Evolutionary conservation across 2,113 vertebrate species (phyloP).

Genomic region (Cyanistes caeruleus): DNA sequence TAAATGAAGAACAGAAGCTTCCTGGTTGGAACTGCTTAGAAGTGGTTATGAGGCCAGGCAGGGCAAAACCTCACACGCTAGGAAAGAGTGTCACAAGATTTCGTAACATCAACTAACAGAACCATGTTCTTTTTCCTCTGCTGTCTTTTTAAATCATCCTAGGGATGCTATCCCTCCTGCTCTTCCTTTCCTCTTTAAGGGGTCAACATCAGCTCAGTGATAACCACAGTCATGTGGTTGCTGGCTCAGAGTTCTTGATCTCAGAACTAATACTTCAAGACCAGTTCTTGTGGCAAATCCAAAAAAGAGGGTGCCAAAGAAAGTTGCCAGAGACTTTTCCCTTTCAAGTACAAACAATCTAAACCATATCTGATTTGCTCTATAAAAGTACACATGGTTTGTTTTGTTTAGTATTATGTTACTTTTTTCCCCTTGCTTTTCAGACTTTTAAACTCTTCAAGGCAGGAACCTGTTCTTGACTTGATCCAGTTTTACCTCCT

Average conservation of each 20-base stretch:
- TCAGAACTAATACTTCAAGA: neutral
- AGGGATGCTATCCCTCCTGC: neutral
- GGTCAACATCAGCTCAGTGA: neutral
- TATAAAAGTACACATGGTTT: neutral
- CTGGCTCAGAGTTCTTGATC: neutral
- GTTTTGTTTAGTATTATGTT: neutral
- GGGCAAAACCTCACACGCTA: neutral
- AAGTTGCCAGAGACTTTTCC: neutral
- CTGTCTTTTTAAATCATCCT: neutral
- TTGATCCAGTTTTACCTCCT: neutral
- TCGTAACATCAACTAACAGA: neutral
- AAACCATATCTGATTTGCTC: neutral
- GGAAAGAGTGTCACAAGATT: neutral
- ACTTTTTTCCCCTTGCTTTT: neutral
- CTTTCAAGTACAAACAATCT: neutral
- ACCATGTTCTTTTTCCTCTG: neutral
- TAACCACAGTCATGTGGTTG: fast-evolving
- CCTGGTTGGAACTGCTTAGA: neutral
- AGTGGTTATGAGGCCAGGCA: neutral
- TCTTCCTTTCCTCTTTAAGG: neutral
- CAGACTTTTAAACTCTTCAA: neutral
- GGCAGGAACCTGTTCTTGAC: neutral
- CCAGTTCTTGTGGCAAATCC: neutral
- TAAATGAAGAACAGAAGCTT: neutral
- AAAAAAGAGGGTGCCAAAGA: neutral